Evolutionary conservation across 1,140 invertebrate genomes (phyloP).

Genomic region (Ericerus pela): DNA sequence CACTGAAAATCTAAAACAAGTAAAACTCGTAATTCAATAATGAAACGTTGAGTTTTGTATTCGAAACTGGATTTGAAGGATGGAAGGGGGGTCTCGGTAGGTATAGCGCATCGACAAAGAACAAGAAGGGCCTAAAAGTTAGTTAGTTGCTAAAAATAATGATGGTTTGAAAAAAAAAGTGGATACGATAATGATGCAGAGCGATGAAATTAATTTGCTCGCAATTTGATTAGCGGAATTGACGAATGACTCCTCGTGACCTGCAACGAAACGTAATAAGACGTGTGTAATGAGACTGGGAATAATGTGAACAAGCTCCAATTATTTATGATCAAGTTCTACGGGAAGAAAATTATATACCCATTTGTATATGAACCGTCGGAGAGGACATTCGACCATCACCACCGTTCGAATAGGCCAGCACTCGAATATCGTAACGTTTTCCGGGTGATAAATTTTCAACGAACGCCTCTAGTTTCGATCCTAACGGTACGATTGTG

Average conservation of each 20-base stretch:
- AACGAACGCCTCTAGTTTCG: slow-evolving; percentile 61
- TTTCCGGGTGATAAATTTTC: slow-evolving; percentile 66
- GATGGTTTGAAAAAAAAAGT: too few relatives aligned
- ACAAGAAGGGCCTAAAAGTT: too few relatives aligned
- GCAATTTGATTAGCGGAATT: too few relatives aligned
- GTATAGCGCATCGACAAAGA: too few relatives aligned
- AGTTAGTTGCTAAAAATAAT: too few relatives aligned
- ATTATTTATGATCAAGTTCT: not conserved
- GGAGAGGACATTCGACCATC: slow-evolving; percentile 94
- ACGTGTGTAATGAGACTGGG: not conserved
- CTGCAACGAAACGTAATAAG: not conserved
- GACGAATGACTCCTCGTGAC: not conserved
- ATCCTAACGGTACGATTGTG: slow-evolving; percentile 57
- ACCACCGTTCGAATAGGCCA: slow-evolving; percentile 84
- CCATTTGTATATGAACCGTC: slow-evolving; percentile 72
- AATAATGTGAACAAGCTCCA: not conserved
- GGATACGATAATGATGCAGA: too few relatives aligned
- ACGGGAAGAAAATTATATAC: slow-evolving; percentile 26
- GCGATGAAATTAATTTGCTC: too few relatives aligned
- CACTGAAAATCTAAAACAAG: too few relatives aligned
- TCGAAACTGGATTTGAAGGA: too few relatives aligned
- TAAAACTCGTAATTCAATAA: too few relatives aligned
- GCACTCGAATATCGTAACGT: slow-evolving; percentile 72
- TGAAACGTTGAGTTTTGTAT: too few relatives aligned
- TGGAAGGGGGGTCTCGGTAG: too few relatives aligned